Evolutionary conservation across 2,888 invertebrate species (phyloP), one percentile per base, ranked within the genome.

Genomic region (Folsomia manolachei): DNA sequence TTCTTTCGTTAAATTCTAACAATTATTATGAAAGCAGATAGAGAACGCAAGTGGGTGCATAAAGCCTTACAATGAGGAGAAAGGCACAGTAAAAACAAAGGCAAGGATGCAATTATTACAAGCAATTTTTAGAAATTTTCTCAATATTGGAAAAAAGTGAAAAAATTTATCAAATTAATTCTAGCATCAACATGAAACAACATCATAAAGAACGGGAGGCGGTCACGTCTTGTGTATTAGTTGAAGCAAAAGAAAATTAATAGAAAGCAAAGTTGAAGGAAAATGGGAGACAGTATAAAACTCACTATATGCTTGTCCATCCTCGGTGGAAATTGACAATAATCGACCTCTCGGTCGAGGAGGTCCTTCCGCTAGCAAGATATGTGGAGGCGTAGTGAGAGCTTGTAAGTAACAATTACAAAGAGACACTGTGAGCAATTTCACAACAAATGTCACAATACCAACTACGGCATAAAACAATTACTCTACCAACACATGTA

Each of bases 231-330:
- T n/a, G n/a, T n/a, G n/a, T n/a, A n/a, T n/a, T n/a, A n/a, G n/a
- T n/a, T n/a, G n/a, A 56, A 14, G 56, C n/a, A 7, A 19, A 56
- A n/a, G n/a, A 19, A 56, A 56, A 51, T 18, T 18, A 51, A 9
- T 51, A 9, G 51, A 11, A 11, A 51, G 18, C 9, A 51, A 23
- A 62, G 7, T 39, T 64, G 26, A 23, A 27, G 21, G 4, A n/a
- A n/a, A n/a, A n/a, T n/a, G 27, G 39, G 39, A n/a, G 19, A n/a
- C 21, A 51, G 63, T 7, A 11, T n/a, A 18, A 61, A 72, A 51
- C 76, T 78, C 76, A 78, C 78, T 76, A 74, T 78, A 78, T 75
- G 78, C 78, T 78, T 78, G 78, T 72, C 78, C 78, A 78, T 78
- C 78, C 71, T 78, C 78, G 70, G 74, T 72, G 63, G 78, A 78